Evolutionary conservation across 2,113 vertebrate genomes (phyloP), one percentile per base, ranked within the genome.

Genomic region (Callithrix jacchus): DNA sequence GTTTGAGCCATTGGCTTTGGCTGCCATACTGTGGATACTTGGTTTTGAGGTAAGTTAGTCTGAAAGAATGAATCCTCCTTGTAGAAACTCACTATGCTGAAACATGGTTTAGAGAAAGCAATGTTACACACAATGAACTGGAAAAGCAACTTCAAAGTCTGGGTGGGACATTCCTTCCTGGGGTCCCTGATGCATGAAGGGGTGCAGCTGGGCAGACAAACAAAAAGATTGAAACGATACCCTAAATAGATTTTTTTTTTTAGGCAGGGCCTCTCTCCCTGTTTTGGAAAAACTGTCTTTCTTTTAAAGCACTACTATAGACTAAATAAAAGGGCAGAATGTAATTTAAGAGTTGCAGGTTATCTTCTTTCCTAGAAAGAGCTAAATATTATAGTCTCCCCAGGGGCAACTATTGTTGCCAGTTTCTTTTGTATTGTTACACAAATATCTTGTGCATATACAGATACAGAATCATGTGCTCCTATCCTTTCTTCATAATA

Each of bases 341-440:
- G 8, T 68, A 58, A 93, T 86, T 89, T 85, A 45, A 8, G 54
- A 88, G 32, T 73, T 87, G 32, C 52, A 77, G 32, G 8, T 82
- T 71, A 56, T 96, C 40, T 40, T 87, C 40, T 94, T 96, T 85
- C 56, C 70, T 90, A 16, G 86, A 91, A 90, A 88, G 32, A 76
- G 35, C 68, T 83, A 79, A 68, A 35, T 79, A 42, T 45, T 73
- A 17, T 3, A 90, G 54, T 17, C 16, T 84, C 45, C 37, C 6
- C 21, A 17, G 47, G 77, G 25, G 17, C 37, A 89, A 58, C 35
- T 21, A 25, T 16, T 27, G 13, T 42, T 76, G 40, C 45, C 76
- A 76, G 23, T 91, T 91, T 89, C 58, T 93, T 91, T 83, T 27
- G 6, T 64, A 20, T 56, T 27, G 71, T 76, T 96, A 45, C 6